Conservation (phyloP, 1,140 invertebrate species). For the Nixonia krombeini region DNA sequence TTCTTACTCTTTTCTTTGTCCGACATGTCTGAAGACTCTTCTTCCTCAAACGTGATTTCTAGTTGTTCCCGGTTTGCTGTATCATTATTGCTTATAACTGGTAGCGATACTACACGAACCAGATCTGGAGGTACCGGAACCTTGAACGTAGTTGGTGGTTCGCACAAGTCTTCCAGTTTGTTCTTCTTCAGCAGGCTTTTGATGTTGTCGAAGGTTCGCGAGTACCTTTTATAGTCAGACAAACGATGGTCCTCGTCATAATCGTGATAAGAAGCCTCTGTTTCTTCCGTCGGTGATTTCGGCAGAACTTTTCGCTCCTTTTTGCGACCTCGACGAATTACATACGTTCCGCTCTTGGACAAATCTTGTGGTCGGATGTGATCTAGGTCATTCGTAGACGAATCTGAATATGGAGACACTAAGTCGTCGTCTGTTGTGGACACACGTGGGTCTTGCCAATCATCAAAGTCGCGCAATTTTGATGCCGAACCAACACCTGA, state of each 20-base stretch:
- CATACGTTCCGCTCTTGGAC: slow-evolving; percentile 79
- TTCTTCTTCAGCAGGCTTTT: slow-evolving; percentile 78
- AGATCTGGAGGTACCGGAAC: slow-evolving; percentile 74
- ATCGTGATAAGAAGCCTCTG: slow-evolving; percentile 69
- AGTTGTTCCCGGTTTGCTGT: slow-evolving; percentile 42
- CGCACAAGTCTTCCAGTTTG: slow-evolving; percentile 71
- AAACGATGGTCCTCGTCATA: slow-evolving; percentile 70
- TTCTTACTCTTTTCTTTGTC: slow-evolving; percentile 55
- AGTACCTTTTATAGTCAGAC: slow-evolving; percentile 78
- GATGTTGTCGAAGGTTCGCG: slow-evolving; percentile 85
- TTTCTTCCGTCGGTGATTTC: slow-evolving; percentile 67
- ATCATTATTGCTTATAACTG: slow-evolving; percentile 74
- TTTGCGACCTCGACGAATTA: slow-evolving; percentile 78
- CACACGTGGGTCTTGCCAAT: slow-evolving; percentile 76
- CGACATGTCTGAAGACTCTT: slow-evolving; percentile 52
- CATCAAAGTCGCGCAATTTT: slow-evolving; percentile 75
- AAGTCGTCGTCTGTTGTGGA: slow-evolving; percentile 78
- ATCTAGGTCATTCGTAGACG: slow-evolving; percentile 72
- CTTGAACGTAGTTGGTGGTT: slow-evolving; percentile 71
- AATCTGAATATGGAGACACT: slow-evolving; percentile 79
- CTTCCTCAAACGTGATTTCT: slow-evolving; percentile 59
- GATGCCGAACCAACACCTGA: slow-evolving; percentile 75
- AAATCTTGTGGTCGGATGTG: slow-evolving; percentile 72
- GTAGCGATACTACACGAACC: slow-evolving; percentile 78
- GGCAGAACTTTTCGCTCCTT: slow-evolving; percentile 72